Evolutionary conservation across 2,888 invertebrate genomes (phyloP), one percentile per base, ranked within the genome.

Genomic region (Apodemia mormo): DNA sequence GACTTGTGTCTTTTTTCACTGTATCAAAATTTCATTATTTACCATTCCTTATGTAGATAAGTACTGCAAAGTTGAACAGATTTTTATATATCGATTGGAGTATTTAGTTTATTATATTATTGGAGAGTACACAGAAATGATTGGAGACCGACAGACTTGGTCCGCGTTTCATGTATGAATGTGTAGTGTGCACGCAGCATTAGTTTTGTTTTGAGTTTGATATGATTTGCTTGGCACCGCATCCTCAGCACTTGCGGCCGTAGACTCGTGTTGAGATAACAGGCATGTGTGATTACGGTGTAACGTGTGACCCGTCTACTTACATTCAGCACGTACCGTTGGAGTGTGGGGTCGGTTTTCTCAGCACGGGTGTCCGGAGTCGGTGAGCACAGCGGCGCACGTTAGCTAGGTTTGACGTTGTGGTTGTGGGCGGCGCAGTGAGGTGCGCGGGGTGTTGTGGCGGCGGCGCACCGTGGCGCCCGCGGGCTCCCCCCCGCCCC

Each of bases 211-310:
- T 73, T 66, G 67, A 70, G 69, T 80, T 80, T 76, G 76, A 79
- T 85, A 83, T 85, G 83, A 82, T 88, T 85, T 74, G 90, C 90
- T 89, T 89, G 73, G 87, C 89, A 85, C 84, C 79, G 78, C 83
- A 82, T 83, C 80, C 72, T 73, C 74, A 79, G 80, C 82, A 81
- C 81, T 85, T 79, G 82, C 75, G 68, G 77, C 69, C 81, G 78
- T 78, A 81, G 81, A 78, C 83, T 82, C 85, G 83, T 79, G 78
- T 80, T 78, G 76, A 80, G 78, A 77, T 77, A 77, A 75, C 71
- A 68, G 66, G 71, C 67, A 68, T 66, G 69, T 1, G 1, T 43
- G 66, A n/a, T 52, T 54, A 66, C 12, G 1, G 67, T 9, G 56
- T 56, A 56, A 33, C 4, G 4, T 56, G 56, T 56, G 56, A 22